Conservation (phyloP, 1,140 invertebrate genomes). For the Plutomurus gul region DNA sequence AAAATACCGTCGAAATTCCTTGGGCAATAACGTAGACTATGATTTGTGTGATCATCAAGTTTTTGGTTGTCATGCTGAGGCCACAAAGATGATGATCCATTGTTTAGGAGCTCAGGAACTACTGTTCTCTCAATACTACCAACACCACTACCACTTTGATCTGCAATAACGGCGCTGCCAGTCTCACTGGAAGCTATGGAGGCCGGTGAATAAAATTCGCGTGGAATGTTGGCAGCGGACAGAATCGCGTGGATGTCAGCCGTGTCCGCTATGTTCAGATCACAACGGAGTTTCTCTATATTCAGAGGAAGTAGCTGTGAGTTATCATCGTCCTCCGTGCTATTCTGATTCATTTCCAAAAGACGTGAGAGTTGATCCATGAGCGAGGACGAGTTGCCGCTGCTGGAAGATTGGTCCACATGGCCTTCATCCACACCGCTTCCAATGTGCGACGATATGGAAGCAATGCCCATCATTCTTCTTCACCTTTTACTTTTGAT, state of each 20-base stretch:
- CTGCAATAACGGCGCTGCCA: not conserved
- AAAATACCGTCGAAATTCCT: constrained; percentile 69
- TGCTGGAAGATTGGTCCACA: too few relatives aligned
- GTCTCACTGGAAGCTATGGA: not conserved
- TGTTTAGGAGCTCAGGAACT: not conserved
- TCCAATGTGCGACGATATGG: too few relatives aligned
- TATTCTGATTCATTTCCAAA: too few relatives aligned
- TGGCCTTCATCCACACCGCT: too few relatives aligned
- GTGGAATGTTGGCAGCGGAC: not conserved
- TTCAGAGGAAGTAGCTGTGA: too few relatives aligned
- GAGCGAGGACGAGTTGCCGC: too few relatives aligned
- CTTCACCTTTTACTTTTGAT: too few relatives aligned
- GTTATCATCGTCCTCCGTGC: too few relatives aligned
- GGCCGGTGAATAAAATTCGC: not conserved
- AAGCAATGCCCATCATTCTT: too few relatives aligned
- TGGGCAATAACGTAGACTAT: not conserved
- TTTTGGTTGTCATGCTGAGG: not conserved
- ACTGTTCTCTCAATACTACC: too few relatives aligned
- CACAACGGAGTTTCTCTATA: not conserved
- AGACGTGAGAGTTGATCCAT: too few relatives aligned
- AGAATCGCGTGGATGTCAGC: not conserved
- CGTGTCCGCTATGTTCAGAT: not conserved
- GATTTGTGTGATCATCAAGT: not conserved
- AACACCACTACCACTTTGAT: not conserved
- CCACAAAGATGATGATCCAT: not conserved